A percentile compares a stretch with the other conserved stretches of the same genome.
Conservation (phyloP, 2,113 vertebrate species). For the Rhinopomastus cyanomelas region DNA sequence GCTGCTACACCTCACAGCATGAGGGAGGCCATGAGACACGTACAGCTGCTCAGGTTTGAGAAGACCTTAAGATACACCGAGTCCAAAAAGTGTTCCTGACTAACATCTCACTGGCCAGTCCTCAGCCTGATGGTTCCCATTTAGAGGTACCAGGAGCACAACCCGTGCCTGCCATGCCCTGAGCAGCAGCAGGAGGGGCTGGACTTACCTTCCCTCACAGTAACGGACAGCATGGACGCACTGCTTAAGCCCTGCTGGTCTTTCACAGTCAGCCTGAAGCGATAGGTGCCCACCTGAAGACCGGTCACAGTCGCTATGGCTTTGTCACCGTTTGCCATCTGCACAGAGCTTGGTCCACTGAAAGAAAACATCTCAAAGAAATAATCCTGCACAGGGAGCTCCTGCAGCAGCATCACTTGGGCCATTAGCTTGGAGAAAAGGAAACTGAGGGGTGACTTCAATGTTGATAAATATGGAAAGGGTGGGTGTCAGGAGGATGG, state of each 20-base stretch:
- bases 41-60: too few species aligned
- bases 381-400: background rate
- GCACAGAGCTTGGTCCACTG: constrained; percentile 82
- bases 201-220: constrained; percentile 82
- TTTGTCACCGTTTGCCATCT: constrained; percentile 75
- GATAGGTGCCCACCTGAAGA: constrained; percentile 80
- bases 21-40: background rate
- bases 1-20: background rate
- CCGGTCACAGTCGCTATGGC: constrained; percentile 79
- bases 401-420: background rate
- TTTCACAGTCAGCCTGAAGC: constrained; percentile 82
- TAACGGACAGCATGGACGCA: constrained; percentile 73
- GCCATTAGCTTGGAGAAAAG: background rate
- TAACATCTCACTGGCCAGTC: too few species aligned
- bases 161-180: background rate
- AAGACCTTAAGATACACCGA: too few species aligned
- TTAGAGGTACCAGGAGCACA: too few species aligned
- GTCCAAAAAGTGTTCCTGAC: too few species aligned
- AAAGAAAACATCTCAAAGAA: background rate
- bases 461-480: too few species aligned
- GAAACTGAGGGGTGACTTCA: too few species aligned
- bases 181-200: background rate
- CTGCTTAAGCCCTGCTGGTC: constrained; percentile 84
- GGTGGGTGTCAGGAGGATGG: too few species aligned
- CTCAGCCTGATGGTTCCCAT: too few species aligned